Conservation (phyloP, 2,888 invertebrate genomes). For the Eristalinus sepulchralis region DNA sequence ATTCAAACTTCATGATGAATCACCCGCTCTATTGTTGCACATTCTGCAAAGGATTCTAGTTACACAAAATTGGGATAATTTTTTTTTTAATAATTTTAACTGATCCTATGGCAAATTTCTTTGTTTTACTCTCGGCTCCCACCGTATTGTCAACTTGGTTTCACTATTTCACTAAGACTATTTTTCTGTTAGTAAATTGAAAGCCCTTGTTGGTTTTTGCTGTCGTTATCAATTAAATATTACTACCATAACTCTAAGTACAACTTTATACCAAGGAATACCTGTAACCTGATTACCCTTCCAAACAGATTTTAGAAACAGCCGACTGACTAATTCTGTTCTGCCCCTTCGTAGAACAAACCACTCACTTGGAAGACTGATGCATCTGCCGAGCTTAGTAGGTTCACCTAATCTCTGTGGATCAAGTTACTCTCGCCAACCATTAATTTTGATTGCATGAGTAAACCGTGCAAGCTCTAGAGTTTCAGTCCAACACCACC, state of each 20-base stretch:
- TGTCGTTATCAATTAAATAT: too few species aligned
- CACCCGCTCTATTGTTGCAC: too few species aligned
- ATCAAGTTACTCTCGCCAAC: slow-evolving; percentile 35
- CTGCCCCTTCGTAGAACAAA: slow-evolving; percentile 13
- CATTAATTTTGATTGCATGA: slow-evolving; percentile 47
- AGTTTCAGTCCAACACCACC: slow-evolving; percentile 36
- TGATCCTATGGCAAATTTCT: too few species aligned
- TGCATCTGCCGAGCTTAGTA: slow-evolving; percentile 19
- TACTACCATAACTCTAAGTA: neutral
- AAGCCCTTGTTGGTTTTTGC: too few species aligned
- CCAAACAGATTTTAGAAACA: neutral
- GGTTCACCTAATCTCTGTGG: slow-evolving; percentile 32
- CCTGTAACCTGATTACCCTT: neutral
- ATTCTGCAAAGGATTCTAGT: too few species aligned
- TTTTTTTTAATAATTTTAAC: too few species aligned
- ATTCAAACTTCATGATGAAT: too few species aligned
- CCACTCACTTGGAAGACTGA: slow-evolving; percentile 54
- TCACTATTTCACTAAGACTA: too few species aligned
- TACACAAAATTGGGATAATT: too few species aligned
- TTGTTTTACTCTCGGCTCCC: too few species aligned
- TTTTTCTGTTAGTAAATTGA: too few species aligned
- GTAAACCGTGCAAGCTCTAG: slow-evolving; percentile 22
- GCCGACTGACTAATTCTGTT: neutral
- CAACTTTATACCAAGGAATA: neutral
- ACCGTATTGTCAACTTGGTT: too few species aligned